Conservation (phyloP, 2,888 invertebrate genomes). For the Penaeus monodon region DNA sequence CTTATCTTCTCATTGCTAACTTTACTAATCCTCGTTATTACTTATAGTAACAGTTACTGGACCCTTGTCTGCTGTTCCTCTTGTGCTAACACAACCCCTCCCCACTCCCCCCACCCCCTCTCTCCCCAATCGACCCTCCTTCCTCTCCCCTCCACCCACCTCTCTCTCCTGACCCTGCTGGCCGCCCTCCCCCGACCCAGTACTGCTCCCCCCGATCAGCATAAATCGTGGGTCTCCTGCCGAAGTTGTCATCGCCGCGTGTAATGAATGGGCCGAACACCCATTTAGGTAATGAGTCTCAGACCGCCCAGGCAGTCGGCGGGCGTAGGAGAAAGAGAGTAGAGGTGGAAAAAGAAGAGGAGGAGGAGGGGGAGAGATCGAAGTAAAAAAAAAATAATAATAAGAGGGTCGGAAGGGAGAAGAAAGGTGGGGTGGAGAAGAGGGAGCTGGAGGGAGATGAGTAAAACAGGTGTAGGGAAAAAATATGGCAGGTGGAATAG, state of each 20-base stretch:
- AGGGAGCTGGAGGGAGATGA: no score
- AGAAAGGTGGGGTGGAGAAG: no score
- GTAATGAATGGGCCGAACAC: conserved; percentile 48
- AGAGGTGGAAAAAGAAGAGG: background rate
- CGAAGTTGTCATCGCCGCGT: conserved; percentile 40
- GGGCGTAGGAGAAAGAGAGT: background rate
- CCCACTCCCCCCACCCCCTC: background rate
- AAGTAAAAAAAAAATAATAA: no score
- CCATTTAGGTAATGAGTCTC: conserved; percentile 49
- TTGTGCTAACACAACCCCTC: background rate
- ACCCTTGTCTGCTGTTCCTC: background rate
- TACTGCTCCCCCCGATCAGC: conserved; percentile 6
- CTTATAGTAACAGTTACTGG: no score
- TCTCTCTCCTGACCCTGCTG: no score
- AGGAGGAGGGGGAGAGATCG: background rate
- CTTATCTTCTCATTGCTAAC: no score
- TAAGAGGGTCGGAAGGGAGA: no score
- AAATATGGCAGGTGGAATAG: no score
- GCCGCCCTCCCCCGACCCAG: background rate
- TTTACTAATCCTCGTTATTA: no score
- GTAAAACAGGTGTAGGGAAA: no score
- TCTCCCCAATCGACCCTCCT: no score
- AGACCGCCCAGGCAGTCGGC: conserved; percentile 37
- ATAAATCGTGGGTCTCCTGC: conserved; percentile 46
- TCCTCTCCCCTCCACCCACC: no score